These are phyloP conservation scores for Dexiosoma caninum DNA, from an alignment of 2,888 invertebrate species.

Conservation along the genomic window DNA sequence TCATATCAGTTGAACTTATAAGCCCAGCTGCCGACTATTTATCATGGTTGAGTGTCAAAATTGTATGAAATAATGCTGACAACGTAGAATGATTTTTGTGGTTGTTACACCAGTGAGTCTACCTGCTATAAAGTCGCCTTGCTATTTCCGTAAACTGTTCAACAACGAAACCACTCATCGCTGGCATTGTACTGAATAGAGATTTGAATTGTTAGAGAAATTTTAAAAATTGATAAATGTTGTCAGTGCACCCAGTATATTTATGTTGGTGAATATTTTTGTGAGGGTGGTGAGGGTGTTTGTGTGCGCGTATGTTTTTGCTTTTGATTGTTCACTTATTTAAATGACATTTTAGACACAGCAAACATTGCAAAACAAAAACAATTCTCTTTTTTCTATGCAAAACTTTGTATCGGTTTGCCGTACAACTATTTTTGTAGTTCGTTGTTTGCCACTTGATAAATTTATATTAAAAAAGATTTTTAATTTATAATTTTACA, in stretches of 20 bases:
- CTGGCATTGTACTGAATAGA: too few relatives aligned
- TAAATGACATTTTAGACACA: conserved; percentile 61
- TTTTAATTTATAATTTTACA: not conserved
- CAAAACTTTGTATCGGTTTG: not conserved
- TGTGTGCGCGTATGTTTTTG: conserved; percentile 7
- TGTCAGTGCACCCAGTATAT: conserved; percentile 7
- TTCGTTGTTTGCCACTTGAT: conserved; percentile 37
- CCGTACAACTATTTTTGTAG: not conserved
- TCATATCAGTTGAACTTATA: too few relatives aligned
- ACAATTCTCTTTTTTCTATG: not conserved
- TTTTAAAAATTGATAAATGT: too few relatives aligned
- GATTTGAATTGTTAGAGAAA: too few relatives aligned
- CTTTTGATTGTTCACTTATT: conserved; percentile 56
- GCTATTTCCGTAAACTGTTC: too few relatives aligned
- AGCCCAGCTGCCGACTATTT: too few relatives aligned
- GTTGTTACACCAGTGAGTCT: too few relatives aligned
- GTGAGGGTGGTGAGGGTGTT: not conserved
- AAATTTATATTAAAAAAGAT: conserved; percentile 12
- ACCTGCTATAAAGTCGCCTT: too few relatives aligned
- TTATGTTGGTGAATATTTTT: not conserved
- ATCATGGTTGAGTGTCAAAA: too few relatives aligned
- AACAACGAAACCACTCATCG: too few relatives aligned
- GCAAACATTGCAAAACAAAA: conserved; percentile 48
- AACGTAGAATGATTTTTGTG: too few relatives aligned
- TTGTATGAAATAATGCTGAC: too few relatives aligned